Evolutionary conservation across 2,797 vertebrate genomes (phyloP).

Genomic region (Xiphorhynchus erythropygius): DNA sequence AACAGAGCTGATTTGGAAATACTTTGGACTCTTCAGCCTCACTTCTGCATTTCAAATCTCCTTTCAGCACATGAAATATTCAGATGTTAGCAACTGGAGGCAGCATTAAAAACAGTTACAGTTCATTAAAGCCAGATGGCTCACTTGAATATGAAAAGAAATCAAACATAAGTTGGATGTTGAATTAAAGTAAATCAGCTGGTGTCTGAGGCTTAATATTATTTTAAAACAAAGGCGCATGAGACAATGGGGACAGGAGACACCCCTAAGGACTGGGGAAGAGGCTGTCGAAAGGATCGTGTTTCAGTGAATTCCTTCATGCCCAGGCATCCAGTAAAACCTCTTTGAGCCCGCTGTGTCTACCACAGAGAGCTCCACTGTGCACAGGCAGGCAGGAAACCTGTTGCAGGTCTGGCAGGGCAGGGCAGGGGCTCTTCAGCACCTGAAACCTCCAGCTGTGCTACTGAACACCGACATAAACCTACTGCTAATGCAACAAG

Average conservation of each 20-base stretch:
- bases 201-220: conserved; percentile 44
- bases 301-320: neutral
- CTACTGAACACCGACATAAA: rapidly evolving
- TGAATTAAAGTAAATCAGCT: conserved; percentile 63
- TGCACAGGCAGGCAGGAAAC: neutral
- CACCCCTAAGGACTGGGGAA: neutral
- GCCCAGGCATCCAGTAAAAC: neutral
- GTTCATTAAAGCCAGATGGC: conserved; percentile 70
- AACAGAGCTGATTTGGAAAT: conserved; percentile 39
- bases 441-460: neutral
- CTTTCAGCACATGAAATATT: conserved; percentile 57
- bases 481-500: too few species aligned
- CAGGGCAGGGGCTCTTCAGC: neutral
- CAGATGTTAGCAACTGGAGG: conserved; percentile 67
- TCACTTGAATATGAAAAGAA: conserved; percentile 70
- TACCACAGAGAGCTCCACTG: neutral
- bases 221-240: conserved; percentile 17
- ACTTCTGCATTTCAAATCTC: conserved; percentile 57
- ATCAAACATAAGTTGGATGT: conserved; percentile 57
- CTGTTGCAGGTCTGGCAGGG: neutral
- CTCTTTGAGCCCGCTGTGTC: neutral
- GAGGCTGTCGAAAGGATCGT: neutral
- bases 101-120: conserved; percentile 66
- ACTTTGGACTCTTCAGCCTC: conserved; percentile 27
- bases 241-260: neutral